phyloP scores from a whole-genome alignment of 2,113 vertebrate genomes.

The Nibea albiflora region DNA sequence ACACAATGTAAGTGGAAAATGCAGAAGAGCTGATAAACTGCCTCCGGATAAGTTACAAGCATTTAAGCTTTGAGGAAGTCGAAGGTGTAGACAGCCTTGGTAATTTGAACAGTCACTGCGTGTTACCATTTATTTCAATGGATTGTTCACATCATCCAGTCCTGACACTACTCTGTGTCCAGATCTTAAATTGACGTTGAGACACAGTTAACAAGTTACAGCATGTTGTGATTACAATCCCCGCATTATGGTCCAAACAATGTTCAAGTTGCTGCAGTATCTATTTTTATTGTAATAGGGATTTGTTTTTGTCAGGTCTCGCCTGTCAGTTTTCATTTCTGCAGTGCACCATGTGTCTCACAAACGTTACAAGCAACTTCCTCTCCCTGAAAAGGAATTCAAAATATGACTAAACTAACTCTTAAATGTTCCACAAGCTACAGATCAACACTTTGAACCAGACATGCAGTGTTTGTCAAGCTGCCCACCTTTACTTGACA shows the following conservation, averaged over 20 bases:
- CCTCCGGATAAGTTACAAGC: not conserved
- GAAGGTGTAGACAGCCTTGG: not conserved
- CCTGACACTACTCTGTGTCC: not conserved
- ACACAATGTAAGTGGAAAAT: not conserved
- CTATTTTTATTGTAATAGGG: not conserved
- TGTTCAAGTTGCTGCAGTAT: not conserved
- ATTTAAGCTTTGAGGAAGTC: not conserved
- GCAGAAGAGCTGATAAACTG: not conserved
- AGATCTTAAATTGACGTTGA: not conserved
- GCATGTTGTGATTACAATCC: not conserved
- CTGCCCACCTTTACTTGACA: not conserved
- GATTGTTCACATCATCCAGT: not conserved
- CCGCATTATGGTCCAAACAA: not conserved
- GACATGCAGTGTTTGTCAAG: not conserved
- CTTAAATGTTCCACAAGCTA: not conserved
- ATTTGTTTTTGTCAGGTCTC: slow-evolving; percentile 7
- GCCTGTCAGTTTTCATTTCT: slow-evolving; percentile 23
- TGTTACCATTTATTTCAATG: not conserved
- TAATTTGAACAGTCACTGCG: not conserved
- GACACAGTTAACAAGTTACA: not conserved
- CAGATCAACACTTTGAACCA: not conserved
- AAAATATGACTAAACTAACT: slow-evolving; percentile 22
- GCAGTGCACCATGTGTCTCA: not conserved
- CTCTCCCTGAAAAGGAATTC: slow-evolving; percentile 52
- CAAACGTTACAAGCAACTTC: slow-evolving; percentile 14